These are phyloP conservation scores for Pitta sordida DNA, from an alignment of 2,113 vertebrate genomes.

Conservation along the genomic window DNA sequence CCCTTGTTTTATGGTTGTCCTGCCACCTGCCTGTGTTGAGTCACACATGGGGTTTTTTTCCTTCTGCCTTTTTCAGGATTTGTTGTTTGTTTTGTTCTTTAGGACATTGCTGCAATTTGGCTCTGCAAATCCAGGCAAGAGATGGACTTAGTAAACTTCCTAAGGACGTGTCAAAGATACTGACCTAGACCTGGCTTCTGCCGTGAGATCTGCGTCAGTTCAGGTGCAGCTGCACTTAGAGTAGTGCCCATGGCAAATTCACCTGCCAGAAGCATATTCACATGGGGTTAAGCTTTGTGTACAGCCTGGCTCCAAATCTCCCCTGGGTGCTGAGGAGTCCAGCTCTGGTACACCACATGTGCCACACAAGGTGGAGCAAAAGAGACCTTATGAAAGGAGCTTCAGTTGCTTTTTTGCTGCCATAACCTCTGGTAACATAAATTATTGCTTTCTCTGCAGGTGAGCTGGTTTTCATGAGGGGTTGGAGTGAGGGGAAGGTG, in stretches of 20 bases:
- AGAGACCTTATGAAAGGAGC: not conserved
- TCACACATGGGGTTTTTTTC: not conserved
- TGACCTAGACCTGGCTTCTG: not conserved
- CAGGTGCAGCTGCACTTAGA: not conserved
- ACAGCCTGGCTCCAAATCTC: not conserved
- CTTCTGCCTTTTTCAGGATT: not conserved
- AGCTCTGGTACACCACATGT: accelerated
- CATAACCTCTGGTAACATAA: too few species aligned
- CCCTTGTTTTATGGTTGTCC: not conserved
- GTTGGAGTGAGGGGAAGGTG: not conserved
- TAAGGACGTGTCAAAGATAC: not conserved
- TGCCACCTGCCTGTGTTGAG: not conserved
- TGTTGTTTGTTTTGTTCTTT: not conserved
- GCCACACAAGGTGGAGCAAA: too few species aligned
- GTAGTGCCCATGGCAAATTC: not conserved
- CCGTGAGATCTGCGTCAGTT: not conserved
- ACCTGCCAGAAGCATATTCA: not conserved
- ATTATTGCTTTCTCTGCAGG: not conserved
- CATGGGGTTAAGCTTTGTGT: not conserved
- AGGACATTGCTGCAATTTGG: not conserved
- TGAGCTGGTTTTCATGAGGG: not conserved
- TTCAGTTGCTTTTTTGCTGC: not conserved
- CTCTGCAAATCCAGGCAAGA: not conserved
- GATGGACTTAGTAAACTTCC: not conserved
- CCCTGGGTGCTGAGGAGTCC: not conserved